Conservation (phyloP, 2,113 vertebrate genomes). For the Equus przewalskii region DNA sequence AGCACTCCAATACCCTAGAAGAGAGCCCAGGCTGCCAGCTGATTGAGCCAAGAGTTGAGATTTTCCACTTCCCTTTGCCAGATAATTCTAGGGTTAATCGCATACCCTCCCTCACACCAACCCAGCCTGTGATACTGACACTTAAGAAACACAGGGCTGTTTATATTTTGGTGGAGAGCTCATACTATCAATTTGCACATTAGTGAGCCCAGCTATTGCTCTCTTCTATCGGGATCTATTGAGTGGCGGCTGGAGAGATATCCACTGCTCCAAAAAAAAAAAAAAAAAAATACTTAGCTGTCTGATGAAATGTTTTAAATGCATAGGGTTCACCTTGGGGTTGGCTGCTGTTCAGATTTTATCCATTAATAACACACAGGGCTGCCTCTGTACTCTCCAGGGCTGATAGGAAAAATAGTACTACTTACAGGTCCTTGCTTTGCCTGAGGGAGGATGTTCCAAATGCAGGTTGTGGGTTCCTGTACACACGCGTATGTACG, state of each 20-base stretch:
- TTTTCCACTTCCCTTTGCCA: slow-evolving; percentile 73
- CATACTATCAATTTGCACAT: slow-evolving; percentile 89
- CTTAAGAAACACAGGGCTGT: slow-evolving; percentile 86
- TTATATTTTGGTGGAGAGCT: slow-evolving; percentile 88
- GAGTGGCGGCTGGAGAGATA: slow-evolving; percentile 88
- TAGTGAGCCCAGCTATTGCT: slow-evolving; percentile 85
- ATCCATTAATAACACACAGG: slow-evolving; percentile 92
- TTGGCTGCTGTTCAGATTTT: slow-evolving; percentile 91
- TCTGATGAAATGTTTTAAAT: slow-evolving; percentile 94
- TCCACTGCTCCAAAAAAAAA: slow-evolving; percentile 84
- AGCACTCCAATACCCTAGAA: slow-evolving; percentile 71
- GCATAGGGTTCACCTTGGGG: slow-evolving; percentile 93
- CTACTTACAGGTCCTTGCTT: slow-evolving; percentile 86
- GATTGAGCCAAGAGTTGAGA: slow-evolving; percentile 80
- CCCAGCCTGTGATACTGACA: slow-evolving; percentile 84
- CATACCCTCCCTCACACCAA: slow-evolving; percentile 65
- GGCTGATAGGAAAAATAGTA: slow-evolving; percentile 89
- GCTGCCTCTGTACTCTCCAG: slow-evolving; percentile 87
- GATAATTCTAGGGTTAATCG: slow-evolving; percentile 86
- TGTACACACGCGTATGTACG: neutral
- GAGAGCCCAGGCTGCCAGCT: slow-evolving; percentile 58
- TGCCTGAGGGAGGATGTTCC: slow-evolving; percentile 86
- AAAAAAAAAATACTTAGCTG: slow-evolving; percentile 89
- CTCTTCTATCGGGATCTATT: slow-evolving; percentile 87
- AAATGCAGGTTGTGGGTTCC: slow-evolving; percentile 67